phyloP scores from a whole-genome alignment of 53 echinoderm and acorn worm species.

The Glandiceps talaboti region DNA sequence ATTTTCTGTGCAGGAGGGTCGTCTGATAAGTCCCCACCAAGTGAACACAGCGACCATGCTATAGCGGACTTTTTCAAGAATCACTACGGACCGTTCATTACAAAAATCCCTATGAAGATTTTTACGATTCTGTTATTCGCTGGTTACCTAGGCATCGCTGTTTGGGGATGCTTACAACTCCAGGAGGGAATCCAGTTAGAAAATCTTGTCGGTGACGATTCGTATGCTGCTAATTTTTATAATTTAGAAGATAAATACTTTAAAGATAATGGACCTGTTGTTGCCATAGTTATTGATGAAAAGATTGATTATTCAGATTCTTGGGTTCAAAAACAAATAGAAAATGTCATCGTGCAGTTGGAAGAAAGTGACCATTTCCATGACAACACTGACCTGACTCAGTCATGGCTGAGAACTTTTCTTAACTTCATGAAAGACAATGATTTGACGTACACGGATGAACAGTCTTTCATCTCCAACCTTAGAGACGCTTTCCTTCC shows the following conservation, averaged over 20 bases:
- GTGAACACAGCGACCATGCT: slow-evolving; percentile 18
- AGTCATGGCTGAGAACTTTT: slow-evolving; percentile 32
- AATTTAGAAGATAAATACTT: slow-evolving; percentile 16
- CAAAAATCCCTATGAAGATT: slow-evolving; percentile 8
- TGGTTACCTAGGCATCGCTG: slow-evolving; percentile 16
- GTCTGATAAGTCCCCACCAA: neutral
- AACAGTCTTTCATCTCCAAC: slow-evolving; percentile 5
- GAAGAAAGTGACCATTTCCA: slow-evolving; percentile 20
- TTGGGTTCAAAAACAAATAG: slow-evolving; percentile 14
- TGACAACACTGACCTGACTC: slow-evolving; percentile 9
- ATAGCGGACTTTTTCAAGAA: slow-evolving; percentile 42
- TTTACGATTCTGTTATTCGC: slow-evolving; percentile 17
- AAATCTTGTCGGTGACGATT: slow-evolving; percentile 28
- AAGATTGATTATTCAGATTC: slow-evolving; percentile 18
- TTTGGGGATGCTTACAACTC: slow-evolving; percentile 33
- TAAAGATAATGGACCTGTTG: slow-evolving; percentile 25
- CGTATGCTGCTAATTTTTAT: slow-evolving; percentile 21
- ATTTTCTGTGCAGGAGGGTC: slow-evolving; percentile 66
- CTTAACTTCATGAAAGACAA: slow-evolving; percentile 3
- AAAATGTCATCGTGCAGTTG: slow-evolving; percentile 4
- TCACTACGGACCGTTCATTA: slow-evolving; percentile 35
- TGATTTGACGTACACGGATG: neutral
- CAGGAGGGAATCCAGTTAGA: slow-evolving; percentile 23
- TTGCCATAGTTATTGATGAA: slow-evolving; percentile 28
- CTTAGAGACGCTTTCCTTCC: slow-evolving; percentile 22